Evolutionary conservation across 2,113 vertebrate genomes (phyloP), one percentile per base, ranked within the genome.

Genomic region (Azemiops feae): DNA sequence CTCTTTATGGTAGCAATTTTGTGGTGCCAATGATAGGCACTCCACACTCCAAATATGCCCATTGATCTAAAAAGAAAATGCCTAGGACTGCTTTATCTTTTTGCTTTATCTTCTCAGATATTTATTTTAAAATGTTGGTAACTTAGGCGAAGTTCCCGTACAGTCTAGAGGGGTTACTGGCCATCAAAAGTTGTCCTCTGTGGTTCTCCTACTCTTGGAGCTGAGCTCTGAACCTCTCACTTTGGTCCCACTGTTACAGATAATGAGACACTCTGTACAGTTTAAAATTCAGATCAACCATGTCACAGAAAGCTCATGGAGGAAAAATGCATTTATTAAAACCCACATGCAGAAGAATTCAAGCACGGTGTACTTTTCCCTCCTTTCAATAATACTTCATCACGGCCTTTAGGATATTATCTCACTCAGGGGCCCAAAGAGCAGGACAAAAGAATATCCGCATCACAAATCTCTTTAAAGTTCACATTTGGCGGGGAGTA

Each of bases 371-470:
- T 94, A 96, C 93, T 81, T 90, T 74, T 89, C 88, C 90, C 94
- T 95, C 95, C 94, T 95, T 96, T 95, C 96, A 96, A 94, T 94
- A 96, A 95, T 90, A 86, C 92, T 93, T 93, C 88, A 95, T 95
- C 92, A 94, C 93, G 93, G 91, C 92, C 92, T 57, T 69, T 89
- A 96, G 94, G 95, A 96, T 95, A 96, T 96, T 96, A 95, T 96
- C 95, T 94, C 95, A 64, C 91, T 94, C 93, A 55, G 95, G 87
- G 93, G 95, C 93, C 95, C 92, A 94, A 50, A 93, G 94, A 95
- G 91, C 92, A 93, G 92, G 95, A 96, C 94, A 95, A 95, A 95
- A 93, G 93, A 95, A 95, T 89, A 74, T 86, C 95, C 92, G 94
- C 23, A 96, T 89, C 92, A 93, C 92, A 95, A 96, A 96, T 58